These are phyloP conservation scores for Blomia tropicalis DNA, from an alignment of 2,888 invertebrate genomes.

Conservation along the genomic window DNA sequence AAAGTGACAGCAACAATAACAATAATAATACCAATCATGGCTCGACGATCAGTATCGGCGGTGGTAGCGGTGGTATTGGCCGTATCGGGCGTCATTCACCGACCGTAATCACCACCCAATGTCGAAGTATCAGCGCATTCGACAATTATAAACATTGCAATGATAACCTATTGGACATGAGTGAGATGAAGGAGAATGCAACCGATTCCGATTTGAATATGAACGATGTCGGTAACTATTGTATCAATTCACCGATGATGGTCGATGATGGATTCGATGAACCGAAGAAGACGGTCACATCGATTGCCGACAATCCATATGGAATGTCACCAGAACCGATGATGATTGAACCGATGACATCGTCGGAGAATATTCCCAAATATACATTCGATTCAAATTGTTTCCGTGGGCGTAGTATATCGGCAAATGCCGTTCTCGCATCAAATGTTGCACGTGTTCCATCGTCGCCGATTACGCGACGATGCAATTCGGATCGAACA, in stretches of 20 bases:
- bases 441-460: not conserved
- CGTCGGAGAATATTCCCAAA: constrained; percentile 5
- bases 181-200: constrained; percentile 9
- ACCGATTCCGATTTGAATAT: not conserved
- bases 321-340: constrained; percentile 1
- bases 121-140: constrained; percentile 25
- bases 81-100: too few species aligned
- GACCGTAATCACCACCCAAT: constrained; percentile 22
- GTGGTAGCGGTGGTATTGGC: too few species aligned
- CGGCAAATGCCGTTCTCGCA: constrained; percentile 17
- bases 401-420: constrained; percentile 11
- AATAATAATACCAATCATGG: constrained; percentile 12
- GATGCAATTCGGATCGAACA: constrained; percentile 23
- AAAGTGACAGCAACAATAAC: not conserved
- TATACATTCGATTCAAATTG: constrained; percentile 2
- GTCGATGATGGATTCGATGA: constrained; percentile 5
- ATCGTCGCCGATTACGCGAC: constrained; percentile 4
- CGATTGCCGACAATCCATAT: not conserved
- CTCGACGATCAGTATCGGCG: not conserved
- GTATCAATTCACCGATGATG: constrained; percentile 11
- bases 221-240: not conserved
- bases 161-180: constrained; percentile 1
- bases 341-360: constrained; percentile 8
- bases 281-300: not conserved
- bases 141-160: constrained; percentile 7